These are phyloP conservation scores for Acanthosepion pharaonis DNA, from an alignment of 2,888 invertebrate species.

Conservation along the genomic window DNA sequence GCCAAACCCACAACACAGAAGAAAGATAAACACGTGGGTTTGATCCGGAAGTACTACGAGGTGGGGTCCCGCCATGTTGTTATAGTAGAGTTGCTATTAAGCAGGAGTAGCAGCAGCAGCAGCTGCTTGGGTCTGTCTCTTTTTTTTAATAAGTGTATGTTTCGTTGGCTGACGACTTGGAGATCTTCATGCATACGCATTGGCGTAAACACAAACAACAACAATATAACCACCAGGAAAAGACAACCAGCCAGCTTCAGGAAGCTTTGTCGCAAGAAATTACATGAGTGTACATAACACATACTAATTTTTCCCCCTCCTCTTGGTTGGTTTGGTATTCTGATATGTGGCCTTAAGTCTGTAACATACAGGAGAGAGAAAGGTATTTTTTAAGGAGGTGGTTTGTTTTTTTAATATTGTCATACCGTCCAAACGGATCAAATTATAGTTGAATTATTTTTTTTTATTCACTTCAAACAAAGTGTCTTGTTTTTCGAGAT, in stretches of 20 bases:
- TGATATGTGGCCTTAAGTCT: background rate
- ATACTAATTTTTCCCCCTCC: background rate
- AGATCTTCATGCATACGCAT: background rate
- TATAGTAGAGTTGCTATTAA: background rate
- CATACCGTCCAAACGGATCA: too few relatives aligned
- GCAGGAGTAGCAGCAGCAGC: background rate
- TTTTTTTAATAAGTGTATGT: background rate
- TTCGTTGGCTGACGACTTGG: constrained; percentile 2
- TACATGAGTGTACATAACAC: background rate
- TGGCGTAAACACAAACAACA: constrained; percentile 24
- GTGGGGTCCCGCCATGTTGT: constrained; percentile 4
- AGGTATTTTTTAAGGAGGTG: too few relatives aligned
- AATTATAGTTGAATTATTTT: too few relatives aligned
- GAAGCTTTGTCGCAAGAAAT: constrained; percentile 6
- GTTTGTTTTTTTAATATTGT: too few relatives aligned
- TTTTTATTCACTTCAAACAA: too few relatives aligned
- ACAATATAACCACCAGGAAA: background rate
- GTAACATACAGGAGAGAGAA: background rate
- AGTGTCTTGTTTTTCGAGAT: too few relatives aligned
- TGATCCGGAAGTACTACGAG: background rate
- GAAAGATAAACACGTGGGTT: background rate
- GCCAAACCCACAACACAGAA: too few relatives aligned
- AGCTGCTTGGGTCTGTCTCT: background rate
- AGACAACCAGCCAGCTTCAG: background rate
- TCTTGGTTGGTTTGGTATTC: background rate